phyloP scores from a whole-genome alignment of 2,797 vertebrate species.

The Podarcis siculus region DNA sequence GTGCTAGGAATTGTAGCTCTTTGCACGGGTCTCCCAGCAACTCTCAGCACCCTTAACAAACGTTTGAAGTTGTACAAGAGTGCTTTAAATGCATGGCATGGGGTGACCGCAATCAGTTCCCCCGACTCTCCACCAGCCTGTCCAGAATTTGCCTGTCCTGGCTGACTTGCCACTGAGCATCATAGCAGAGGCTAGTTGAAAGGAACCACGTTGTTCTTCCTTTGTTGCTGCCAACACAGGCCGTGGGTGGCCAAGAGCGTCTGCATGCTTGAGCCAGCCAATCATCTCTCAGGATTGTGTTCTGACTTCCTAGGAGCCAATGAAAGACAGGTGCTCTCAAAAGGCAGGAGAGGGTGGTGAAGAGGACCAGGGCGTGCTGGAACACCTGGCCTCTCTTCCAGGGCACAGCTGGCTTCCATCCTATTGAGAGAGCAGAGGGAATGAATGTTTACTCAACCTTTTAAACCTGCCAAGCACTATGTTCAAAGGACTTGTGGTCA shows the following conservation, averaged over 20 bases:
- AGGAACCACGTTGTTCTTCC: neutral
- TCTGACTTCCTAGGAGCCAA: neutral
- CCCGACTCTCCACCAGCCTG: too few relatives aligned
- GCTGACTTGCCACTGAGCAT: neutral
- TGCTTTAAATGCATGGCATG: too few relatives aligned
- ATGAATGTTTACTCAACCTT: neutral
- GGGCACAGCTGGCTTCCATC: neutral
- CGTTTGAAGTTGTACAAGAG: too few relatives aligned
- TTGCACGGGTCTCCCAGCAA: too few relatives aligned
- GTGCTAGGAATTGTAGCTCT: too few relatives aligned
- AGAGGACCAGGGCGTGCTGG: neutral
- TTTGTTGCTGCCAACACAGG: neutral
- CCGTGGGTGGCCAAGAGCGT: neutral
- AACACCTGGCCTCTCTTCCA: neutral
- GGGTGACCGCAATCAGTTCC: neutral
- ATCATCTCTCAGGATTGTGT: neutral
- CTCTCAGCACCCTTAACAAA: too few relatives aligned
- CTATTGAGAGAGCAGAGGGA: neutral
- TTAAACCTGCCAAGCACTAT: neutral
- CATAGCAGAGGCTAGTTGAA: neutral
- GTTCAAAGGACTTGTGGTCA: neutral
- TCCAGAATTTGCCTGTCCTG: neutral
- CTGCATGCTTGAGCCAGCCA: neutral
- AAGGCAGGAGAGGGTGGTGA: neutral
- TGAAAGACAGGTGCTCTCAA: neutral